Percentiles rank a stretch among this genome's conserved stretches.
phyloP scores from a whole-genome alignment of 92 coral and sea anemone species.

The Phymanthus crucifer region DNA sequence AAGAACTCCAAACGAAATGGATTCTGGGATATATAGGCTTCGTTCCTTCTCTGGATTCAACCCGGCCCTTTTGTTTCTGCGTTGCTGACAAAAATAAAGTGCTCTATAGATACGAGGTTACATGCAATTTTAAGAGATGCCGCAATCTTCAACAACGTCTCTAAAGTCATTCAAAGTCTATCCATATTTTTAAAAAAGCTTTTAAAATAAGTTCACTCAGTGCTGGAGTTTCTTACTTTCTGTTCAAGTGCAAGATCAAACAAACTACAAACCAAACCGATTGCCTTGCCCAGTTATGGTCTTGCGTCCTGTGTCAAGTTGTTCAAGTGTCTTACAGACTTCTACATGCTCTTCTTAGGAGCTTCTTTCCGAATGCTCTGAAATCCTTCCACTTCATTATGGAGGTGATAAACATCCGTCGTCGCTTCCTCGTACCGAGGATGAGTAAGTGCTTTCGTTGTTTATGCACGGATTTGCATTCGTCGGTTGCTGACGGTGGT shows the following conservation, averaged over 20 bases:
- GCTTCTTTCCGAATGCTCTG: not conserved
- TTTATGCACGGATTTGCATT: not conserved
- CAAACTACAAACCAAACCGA: not conserved
- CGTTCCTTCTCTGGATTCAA: no score
- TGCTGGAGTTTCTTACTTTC: not conserved
- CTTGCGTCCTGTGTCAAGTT: not conserved
- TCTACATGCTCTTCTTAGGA: conserved; percentile 8
- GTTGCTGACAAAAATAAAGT: no score
- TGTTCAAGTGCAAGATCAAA: not conserved
- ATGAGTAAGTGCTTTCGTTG: conserved; percentile 28
- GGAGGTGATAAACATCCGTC: conserved; percentile 7
- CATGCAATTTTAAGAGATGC: no score
- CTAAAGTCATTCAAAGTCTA: no score
- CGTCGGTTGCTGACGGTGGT: not conserved
- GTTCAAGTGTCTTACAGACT: not conserved
- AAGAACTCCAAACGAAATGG: no score
- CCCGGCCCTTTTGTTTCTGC: no score
- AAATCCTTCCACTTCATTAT: conserved; percentile 33
- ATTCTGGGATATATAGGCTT: no score
- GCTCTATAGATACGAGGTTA: no score
- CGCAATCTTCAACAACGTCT: no score
- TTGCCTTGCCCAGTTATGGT: not conserved
- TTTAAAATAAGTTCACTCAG: not conserved
- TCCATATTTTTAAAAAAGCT: no score
- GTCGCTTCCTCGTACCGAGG: conserved; percentile 18